Base-by-base conservation (phyloP, 1,140 invertebrate genomes). In the Cardiocondyla obscurior region DNA sequence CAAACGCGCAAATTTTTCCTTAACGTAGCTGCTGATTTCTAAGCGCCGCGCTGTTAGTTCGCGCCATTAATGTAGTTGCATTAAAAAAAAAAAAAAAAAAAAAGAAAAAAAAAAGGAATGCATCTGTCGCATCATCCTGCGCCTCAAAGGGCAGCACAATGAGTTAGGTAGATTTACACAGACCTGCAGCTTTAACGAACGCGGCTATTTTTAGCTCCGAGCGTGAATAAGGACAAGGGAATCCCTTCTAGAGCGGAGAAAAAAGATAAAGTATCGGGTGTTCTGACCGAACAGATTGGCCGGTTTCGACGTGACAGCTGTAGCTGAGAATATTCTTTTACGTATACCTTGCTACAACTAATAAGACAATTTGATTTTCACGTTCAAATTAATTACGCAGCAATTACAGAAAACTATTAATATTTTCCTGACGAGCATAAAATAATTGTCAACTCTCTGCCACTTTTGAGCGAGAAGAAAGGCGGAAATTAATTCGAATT, bases 1-100 rank as follows among this genome's bases (percentile, higher is more conserved):
- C 14, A 33, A 51, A 42, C 36, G 19, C n/a, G 28, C n/a, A 51
- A 60, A 74, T 58, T 74, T 25, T 74, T 74, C 33, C 70, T 33
- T 39, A 58, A 58, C 53, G 16, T 10, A 0, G 14, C 57, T 25
- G 36, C n/a, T 74, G 60, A 74, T 74, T 74, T 60, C 58, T 44
- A 3, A 58, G 25, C 44, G 14, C 16, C 10, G 25, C 58, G 22
- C 70, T 36, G 36, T 73, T 73, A 73, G 1, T 4, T 57, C 1
- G 36, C 10, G 25, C 22, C 57, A 73, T 73, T 44, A 46, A 58
- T 12, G 3, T 30, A 6, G 10, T n/a, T 73, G 33, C 8, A 16
- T 16, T 42, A 10, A 6, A 73, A 44, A 44, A 73, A 58, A 73
- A 44, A 44, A 73, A 58, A 10, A 6, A 73, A 44, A 44, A 73